phyloP scores from a whole-genome alignment of 2,888 invertebrate species.

The Ichneumoninae sp. region DNA sequence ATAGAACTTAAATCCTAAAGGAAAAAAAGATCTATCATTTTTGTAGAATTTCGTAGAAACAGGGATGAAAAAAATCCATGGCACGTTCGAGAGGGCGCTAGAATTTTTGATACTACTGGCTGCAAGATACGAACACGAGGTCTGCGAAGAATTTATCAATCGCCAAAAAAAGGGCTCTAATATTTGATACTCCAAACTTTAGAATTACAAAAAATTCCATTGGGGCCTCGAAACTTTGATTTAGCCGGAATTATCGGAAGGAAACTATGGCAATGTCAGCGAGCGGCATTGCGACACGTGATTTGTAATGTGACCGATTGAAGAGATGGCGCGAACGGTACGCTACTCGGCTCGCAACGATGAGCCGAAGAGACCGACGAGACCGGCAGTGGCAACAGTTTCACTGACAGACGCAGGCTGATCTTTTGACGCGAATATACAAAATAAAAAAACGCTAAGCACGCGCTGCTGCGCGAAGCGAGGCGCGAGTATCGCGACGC shows the following conservation, averaged over 20 bases:
- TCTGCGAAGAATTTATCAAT: too few relatives aligned
- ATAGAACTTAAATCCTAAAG: too few relatives aligned
- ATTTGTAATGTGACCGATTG: not conserved
- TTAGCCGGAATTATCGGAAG: not conserved
- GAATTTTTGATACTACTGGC: too few relatives aligned
- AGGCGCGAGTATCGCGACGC: slow-evolving; percentile 56
- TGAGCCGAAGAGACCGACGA: slow-evolving; percentile 37
- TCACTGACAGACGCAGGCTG: not conserved
- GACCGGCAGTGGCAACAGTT: slow-evolving; percentile 52
- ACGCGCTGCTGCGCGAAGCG: slow-evolving; percentile 13
- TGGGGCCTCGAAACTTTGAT: not conserved
- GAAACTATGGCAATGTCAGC: not conserved
- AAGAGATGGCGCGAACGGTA: slow-evolving; percentile 49
- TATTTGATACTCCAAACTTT: too few relatives aligned
- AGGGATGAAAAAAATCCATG: too few relatives aligned
- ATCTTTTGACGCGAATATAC: slow-evolving; percentile 2
- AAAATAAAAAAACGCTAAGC: slow-evolving; percentile 15
- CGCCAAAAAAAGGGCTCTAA: too few relatives aligned
- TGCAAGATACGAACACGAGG: too few relatives aligned
- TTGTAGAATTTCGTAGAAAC: too few relatives aligned
- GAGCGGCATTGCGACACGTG: not conserved
- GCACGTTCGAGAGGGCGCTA: too few relatives aligned
- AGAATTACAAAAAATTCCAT: not conserved
- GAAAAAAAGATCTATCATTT: too few relatives aligned
- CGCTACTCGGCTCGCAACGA: slow-evolving; percentile 1